Base-by-base conservation (phyloP, 2,797 vertebrate species). In the Lophius americanus region DNA sequence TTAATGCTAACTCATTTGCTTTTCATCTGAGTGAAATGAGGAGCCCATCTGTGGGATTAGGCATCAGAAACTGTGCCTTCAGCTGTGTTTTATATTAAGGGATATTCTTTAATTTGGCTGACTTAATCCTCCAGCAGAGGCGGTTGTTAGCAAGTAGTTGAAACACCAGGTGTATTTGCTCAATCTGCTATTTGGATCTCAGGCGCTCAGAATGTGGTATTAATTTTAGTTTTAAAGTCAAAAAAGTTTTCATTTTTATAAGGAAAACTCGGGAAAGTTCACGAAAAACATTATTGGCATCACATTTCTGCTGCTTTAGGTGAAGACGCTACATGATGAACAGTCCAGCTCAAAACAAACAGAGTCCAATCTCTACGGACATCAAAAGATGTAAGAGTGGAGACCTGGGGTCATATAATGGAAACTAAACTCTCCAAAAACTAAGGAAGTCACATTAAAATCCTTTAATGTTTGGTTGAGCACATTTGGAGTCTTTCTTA, bases 11-110 rank as follows among this genome's bases (percentile, higher is more conserved):
- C 70, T 83, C 58, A 68, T 83, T 86, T 82, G 71, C 48, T 51
- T 86, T 87, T 85, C 68, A 85, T 79, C 53, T 52, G 57, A 70
- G 42, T 76, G 59, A 66, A 75, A 84, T 75, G 67, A 80, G 57
- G 43, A 78, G 63, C 55, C 71, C 38, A 62, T 80, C 62, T 54
- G 46, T 41, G 23, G 77, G 78, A 82, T 85, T 77, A 85, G 51
- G 39, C 6, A 13, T 51, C 51, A 72, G 58, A 74, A 53, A 37
- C 38, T 12, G 42, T 57, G 60, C 60, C 64, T 73, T 70, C 48
- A 78, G 43, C 54, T 23, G 23, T 23, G 23, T 23, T 23, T 23
- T 23, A 23, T 23, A 23, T 74, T 56, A 38, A 63, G 38, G 54
- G 49, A 66, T 71, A 57, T 51, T 68, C 14, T 46, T 60, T 46